A percentile compares a stretch with the other conserved stretches of the same genome.
Evolutionary conservation across 2,888 invertebrate genomes (phyloP).

Genomic region (Octonoba sinensis): DNA sequence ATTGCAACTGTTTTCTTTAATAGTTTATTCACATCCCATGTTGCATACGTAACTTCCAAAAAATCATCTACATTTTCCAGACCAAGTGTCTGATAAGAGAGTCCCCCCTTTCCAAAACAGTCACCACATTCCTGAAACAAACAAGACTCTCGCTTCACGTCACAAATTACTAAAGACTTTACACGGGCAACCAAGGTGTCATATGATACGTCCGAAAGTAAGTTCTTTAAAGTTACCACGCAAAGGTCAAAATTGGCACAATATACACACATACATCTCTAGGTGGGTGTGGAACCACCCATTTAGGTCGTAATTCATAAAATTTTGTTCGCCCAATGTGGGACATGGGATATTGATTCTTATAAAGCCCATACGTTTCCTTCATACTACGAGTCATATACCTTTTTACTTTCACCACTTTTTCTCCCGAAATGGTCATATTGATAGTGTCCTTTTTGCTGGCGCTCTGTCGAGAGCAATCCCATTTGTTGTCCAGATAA

Average conservation of each 20-base stretch:
- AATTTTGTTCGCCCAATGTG: conserved; percentile 13
- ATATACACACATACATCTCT: conserved; percentile 12
- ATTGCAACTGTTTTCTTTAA: too few relatives aligned
- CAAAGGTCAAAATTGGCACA: conserved; percentile 9
- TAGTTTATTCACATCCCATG: too few relatives aligned
- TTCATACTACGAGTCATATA: background rate
- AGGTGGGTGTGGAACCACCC: conserved; percentile 16
- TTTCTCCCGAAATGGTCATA: too few relatives aligned
- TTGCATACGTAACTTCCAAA: too few relatives aligned
- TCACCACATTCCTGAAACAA: background rate
- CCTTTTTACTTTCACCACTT: conserved; percentile 8
- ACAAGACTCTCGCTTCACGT: background rate
- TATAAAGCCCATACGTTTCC: background rate
- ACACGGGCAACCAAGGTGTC: background rate
- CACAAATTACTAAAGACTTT: background rate
- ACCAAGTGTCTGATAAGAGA: too few relatives aligned
- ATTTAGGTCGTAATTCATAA: conserved; percentile 7
- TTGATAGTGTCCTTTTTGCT: too few relatives aligned
- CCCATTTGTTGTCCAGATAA: too few relatives aligned
- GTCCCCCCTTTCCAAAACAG: too few relatives aligned
- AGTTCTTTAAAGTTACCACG: conserved; percentile 6
- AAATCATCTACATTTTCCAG: too few relatives aligned
- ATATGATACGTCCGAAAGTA: background rate
- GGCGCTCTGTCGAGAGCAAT: too few relatives aligned
- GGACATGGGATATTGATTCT: conserved; percentile 6